Conservation (phyloP, 2,888 invertebrate species). For the Trissolcus japonicus region DNA sequence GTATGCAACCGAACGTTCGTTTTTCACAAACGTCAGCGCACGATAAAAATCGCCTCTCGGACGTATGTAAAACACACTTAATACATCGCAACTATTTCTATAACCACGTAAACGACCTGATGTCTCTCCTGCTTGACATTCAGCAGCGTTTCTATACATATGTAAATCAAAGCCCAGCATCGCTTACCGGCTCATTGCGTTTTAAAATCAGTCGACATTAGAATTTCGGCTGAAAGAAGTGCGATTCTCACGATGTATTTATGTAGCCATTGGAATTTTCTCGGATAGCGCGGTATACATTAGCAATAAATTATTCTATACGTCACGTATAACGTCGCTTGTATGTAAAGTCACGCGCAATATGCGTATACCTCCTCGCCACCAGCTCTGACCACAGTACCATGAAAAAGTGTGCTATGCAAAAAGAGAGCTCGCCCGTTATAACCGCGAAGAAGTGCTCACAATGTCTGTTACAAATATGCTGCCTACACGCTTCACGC, state of each 20-base stretch:
- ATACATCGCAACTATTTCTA: constrained; percentile 50
- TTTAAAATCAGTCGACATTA: constrained; percentile 50
- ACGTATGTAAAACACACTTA: constrained; percentile 50
- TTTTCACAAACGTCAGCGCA: constrained; percentile 32
- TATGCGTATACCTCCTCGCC: constrained; percentile 40
- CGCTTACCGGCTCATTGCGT: constrained; percentile 52
- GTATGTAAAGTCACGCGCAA: constrained; percentile 53
- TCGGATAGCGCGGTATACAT: constrained; percentile 49
- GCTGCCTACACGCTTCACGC: constrained; percentile 5
- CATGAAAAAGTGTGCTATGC: constrained; percentile 36
- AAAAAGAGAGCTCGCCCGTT: constrained; percentile 44
- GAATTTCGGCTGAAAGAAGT: constrained; percentile 47
- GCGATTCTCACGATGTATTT: constrained; percentile 55
- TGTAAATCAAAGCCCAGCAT: constrained; percentile 53
- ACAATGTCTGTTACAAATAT: constrained; percentile 37
- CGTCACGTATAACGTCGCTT: constrained; percentile 44
- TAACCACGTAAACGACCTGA: constrained; percentile 35
- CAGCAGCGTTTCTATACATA: constrained; percentile 46
- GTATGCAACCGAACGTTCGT: constrained; percentile 29
- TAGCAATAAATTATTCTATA: constrained; percentile 54
- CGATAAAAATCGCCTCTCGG: constrained; percentile 23
- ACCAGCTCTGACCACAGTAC: constrained; percentile 35
- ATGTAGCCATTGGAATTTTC: constrained; percentile 51
- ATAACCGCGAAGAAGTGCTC: constrained; percentile 39
- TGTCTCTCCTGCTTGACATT: constrained; percentile 45